Evolutionary conservation across 1,140 invertebrate genomes (phyloP).

Genomic region (Melipona quadrifasciata): DNA sequence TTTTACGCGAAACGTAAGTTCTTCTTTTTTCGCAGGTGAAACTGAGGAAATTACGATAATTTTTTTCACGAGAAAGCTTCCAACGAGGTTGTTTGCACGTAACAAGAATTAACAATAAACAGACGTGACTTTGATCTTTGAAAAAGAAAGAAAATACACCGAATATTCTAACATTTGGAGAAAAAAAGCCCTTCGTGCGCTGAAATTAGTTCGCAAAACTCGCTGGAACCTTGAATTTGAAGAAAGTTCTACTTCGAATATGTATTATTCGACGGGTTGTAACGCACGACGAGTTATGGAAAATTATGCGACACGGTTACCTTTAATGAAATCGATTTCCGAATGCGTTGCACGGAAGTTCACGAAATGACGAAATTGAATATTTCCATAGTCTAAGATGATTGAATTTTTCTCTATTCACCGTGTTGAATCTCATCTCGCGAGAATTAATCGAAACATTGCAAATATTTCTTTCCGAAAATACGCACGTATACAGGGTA

Average conservation of each 20-base stretch:
- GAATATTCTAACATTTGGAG: background rate
- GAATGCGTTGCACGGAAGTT: slow-evolving; percentile 13
- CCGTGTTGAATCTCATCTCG: background rate
- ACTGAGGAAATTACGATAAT: background rate
- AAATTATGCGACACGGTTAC: slow-evolving; percentile 44
- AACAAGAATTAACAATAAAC: background rate
- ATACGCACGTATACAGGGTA: too few species aligned
- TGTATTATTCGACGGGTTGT: background rate
- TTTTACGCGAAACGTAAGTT: background rate
- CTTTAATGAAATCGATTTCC: slow-evolving; percentile 28
- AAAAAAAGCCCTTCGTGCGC: background rate
- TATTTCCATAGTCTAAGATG: slow-evolving; percentile 17
- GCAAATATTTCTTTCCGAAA: too few species aligned
- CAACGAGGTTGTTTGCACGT: background rate
- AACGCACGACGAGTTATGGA: slow-evolving; percentile 26
- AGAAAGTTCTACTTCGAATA: slow-evolving; percentile 10
- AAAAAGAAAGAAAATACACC: background rate
- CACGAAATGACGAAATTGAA: background rate
- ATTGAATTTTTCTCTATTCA: background rate
- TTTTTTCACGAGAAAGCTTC: background rate
- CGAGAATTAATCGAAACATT: background rate
- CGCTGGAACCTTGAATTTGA: background rate
- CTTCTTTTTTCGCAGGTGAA: background rate
- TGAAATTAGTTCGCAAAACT: background rate
- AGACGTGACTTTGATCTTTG: background rate